These are phyloP conservation scores for Mustela lutreola DNA, from an alignment of 2,113 vertebrate genomes.

Conservation along the genomic window DNA sequence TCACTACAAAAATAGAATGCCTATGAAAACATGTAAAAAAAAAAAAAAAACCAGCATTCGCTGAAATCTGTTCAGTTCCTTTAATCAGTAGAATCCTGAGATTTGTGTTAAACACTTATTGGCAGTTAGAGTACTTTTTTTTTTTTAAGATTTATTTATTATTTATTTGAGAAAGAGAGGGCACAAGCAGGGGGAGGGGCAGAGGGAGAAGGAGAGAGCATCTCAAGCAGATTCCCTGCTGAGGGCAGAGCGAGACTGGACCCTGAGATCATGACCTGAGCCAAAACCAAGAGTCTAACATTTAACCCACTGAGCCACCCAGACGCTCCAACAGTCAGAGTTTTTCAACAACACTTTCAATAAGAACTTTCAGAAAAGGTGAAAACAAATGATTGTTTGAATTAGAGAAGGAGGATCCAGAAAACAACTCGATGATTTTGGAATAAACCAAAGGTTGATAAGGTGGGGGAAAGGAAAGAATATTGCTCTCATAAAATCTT, in stretches of 20 bases:
- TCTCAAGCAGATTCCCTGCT: no score
- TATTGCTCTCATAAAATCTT: neutral
- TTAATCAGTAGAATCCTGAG: neutral
- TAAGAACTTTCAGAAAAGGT: conserved; percentile 25
- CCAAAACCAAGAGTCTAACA: neutral
- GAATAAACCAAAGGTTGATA: neutral
- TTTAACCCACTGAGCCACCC: neutral
- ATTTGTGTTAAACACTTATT: neutral
- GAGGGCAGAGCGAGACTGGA: no score
- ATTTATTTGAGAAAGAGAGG: no score
- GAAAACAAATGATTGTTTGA: neutral
- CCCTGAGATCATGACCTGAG: neutral
- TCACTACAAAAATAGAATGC: neutral
- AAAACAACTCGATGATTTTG: neutral
- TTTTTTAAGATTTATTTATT: neutral
- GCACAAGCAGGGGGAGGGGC: no score
- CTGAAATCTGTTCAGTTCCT: neutral
- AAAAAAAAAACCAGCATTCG: neutral
- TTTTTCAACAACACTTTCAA: conserved; percentile 16
- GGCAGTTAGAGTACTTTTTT: neutral
- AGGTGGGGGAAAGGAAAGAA: neutral
- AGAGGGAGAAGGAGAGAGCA: no score
- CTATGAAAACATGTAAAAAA: conserved; percentile 9
- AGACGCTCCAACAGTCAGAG: neutral
- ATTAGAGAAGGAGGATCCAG: neutral